Percentiles rank a stretch among this genome's conserved stretches.
Evolutionary conservation across 2,113 vertebrate genomes (phyloP).

Genomic region (Anarhynchus alexandrinus): DNA sequence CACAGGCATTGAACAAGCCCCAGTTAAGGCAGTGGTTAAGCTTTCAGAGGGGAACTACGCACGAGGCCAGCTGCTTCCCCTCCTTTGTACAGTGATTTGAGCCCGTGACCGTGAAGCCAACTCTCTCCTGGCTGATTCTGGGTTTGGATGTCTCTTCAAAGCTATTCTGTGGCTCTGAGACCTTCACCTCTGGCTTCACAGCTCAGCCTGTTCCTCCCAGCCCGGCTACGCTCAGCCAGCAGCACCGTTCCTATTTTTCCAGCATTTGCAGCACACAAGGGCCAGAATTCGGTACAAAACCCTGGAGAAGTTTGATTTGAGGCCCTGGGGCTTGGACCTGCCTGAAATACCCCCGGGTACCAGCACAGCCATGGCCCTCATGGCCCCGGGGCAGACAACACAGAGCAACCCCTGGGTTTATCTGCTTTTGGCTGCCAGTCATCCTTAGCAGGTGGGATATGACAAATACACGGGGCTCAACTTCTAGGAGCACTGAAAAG

Average conservation of each 20-base stretch:
- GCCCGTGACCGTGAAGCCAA: fast-evolving
- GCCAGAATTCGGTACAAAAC: background rate
- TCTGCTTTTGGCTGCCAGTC: background rate
- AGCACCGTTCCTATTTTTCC: background rate
- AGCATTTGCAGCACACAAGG: background rate
- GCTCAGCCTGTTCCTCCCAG: background rate
- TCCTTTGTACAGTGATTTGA: background rate
- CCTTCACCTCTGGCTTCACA: background rate
- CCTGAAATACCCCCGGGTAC: background rate
- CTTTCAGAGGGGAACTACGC: fast-evolving
- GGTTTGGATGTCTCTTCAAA: background rate
- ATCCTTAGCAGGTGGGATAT: background rate
- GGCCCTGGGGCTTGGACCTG: background rate
- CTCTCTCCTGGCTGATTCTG: background rate
- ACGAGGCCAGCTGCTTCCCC: background rate
- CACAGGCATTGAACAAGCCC: background rate
- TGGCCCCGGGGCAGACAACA: background rate
- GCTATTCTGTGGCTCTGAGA: background rate
- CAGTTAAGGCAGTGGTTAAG: background rate
- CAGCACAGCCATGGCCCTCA: fast-evolving
- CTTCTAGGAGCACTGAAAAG: background rate
- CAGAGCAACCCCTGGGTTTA: background rate
- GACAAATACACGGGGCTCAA: background rate
- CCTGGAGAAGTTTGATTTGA: background rate
- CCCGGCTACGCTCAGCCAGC: background rate